phyloP scores from a whole-genome alignment of 2,113 vertebrate genomes.

The Tricholaema leucomelas region DNA sequence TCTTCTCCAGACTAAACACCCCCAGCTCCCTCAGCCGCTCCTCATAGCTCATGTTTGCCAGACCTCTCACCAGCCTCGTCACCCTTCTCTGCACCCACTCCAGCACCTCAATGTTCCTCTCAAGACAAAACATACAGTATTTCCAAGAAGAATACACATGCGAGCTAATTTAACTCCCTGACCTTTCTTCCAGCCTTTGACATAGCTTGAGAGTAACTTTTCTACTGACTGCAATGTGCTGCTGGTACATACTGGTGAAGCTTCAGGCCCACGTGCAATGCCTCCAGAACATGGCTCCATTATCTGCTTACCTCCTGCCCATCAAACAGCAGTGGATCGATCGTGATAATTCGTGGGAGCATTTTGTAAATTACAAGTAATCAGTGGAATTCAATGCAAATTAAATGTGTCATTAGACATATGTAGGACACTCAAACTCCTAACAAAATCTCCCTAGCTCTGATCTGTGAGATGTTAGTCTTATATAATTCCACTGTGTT shows the following conservation, averaged over 20 bases:
- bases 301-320: background rate
- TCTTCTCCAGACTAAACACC: too few species aligned
- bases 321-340: background rate
- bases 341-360: slow-evolving; percentile 15
- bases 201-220: background rate
- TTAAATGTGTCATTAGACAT: background rate
- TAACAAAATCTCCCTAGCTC: background rate
- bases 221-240: background rate
- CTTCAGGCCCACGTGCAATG: background rate
- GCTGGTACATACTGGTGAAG: background rate
- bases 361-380: slow-evolving; percentile 15
- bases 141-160: background rate
- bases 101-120: too few species aligned
- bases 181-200: background rate
- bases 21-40: too few species aligned
- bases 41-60: too few species aligned
- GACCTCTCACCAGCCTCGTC: too few species aligned
- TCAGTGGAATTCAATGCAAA: slow-evolving; percentile 26
- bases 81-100: too few species aligned
- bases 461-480: slow-evolving; percentile 32
- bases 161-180: background rate
- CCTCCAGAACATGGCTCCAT: background rate
- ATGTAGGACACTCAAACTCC: background rate
- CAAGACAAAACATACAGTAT: too few species aligned
- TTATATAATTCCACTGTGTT: slow-evolving; percentile 45